Evolutionary conservation across 2,888 invertebrate species (phyloP).

Genomic region (Arctia plantaginis): DNA sequence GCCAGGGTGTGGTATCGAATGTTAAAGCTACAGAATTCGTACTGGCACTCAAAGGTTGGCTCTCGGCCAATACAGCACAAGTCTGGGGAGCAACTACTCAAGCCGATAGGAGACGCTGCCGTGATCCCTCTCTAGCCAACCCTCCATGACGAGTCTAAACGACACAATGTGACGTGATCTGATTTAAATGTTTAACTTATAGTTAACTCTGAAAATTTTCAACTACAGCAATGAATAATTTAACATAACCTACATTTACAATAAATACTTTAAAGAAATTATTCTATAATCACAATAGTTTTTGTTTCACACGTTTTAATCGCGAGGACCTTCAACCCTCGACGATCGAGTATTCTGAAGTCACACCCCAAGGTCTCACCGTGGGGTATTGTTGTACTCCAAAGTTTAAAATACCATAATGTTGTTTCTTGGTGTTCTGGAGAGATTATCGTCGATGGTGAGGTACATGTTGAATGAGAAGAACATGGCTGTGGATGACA

Average conservation of each 20-base stretch:
- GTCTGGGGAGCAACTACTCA: no score
- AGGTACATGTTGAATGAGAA: conserved; percentile 94
- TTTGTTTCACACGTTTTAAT: not conserved
- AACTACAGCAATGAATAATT: not conserved
- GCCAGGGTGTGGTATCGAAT: no score
- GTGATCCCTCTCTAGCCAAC: no score
- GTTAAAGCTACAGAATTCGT: no score
- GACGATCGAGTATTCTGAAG: not conserved
- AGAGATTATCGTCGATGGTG: conserved; percentile 90
- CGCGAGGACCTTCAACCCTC: not conserved
- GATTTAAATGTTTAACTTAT: no score
- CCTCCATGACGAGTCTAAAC: no score
- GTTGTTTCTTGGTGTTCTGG: conserved; percentile 61
- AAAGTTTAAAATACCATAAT: conserved; percentile 75
- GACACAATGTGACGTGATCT: no score
- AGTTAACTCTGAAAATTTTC: not conserved
- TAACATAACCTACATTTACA: not conserved
- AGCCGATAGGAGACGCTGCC: no score
- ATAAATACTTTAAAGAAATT: not conserved
- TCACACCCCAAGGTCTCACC: not conserved
- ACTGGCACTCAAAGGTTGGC: no score
- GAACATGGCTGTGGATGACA: conserved; percentile 93
- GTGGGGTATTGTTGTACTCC: not conserved
- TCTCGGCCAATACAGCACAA: no score
- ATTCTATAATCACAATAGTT: not conserved